phyloP scores from a whole-genome alignment of 2,113 vertebrate species.

The Scomber japonicus region DNA sequence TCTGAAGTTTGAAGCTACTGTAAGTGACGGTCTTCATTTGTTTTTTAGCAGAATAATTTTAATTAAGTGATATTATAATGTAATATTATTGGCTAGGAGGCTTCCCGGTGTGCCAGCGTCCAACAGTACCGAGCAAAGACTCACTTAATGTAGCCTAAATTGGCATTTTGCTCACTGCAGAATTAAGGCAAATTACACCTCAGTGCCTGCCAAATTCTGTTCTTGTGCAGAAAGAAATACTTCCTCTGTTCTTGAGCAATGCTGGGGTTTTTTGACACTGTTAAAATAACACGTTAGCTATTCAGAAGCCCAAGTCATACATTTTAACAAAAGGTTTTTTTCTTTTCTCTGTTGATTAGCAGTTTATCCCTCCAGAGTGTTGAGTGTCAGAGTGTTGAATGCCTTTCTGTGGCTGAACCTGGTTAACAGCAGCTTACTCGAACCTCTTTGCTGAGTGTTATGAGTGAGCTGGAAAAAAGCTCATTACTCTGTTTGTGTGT shows the following conservation, averaged over 20 bases:
- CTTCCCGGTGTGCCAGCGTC: conserved; percentile 21
- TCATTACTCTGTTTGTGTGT: too few relatives aligned
- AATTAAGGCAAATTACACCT: conserved; percentile 44
- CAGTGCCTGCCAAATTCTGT: conserved; percentile 36
- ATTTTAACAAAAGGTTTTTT: conserved; percentile 17
- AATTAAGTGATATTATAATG: conserved; percentile 21
- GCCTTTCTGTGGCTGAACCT: conserved; percentile 5
- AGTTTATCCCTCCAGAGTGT: conserved; percentile 17
- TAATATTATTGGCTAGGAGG: conserved; percentile 30
- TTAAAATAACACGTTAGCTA: conserved; percentile 3
- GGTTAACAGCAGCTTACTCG: conserved; percentile 5
- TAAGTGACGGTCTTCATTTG: conserved; percentile 26
- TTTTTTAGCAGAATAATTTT: conserved; percentile 25
- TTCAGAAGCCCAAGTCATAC: conserved; percentile 9
- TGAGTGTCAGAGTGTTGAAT: conserved; percentile 1
- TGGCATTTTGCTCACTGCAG: conserved; percentile 54
- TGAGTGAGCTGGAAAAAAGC: neutral
- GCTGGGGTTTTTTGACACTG: conserved; percentile 7
- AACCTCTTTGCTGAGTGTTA: neutral
- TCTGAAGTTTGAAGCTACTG: conserved; percentile 20
- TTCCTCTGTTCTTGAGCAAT: conserved; percentile 24
- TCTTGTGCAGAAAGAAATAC: conserved; percentile 26
- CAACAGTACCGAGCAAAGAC: conserved; percentile 33
- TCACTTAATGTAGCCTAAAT: conserved; percentile 48
- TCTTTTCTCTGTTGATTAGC: conserved; percentile 30